Conservation (phyloP, 2,797 vertebrate genomes). For the Chloroceryle amazona region DNA sequence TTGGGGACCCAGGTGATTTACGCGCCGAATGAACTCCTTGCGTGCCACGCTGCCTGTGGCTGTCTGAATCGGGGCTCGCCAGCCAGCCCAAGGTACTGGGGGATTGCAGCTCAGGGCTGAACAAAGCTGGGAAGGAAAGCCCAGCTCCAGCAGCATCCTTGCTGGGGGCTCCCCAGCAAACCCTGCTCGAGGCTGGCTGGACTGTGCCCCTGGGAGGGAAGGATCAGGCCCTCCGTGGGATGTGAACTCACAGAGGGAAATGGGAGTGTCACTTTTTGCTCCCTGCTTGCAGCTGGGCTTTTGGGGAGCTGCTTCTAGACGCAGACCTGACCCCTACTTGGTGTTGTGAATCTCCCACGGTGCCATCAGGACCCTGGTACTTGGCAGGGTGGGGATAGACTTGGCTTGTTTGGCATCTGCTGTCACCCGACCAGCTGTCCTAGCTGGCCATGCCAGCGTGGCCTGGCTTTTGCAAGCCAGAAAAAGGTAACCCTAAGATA, state of each 20-base stretch:
- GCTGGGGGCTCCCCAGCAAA: accelerated
- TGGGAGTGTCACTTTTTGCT: neutral
- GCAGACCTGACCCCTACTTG: neutral
- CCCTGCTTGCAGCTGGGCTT: neutral
- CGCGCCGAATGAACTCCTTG: neutral
- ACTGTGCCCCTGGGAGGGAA: neutral
- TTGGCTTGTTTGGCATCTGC: neutral
- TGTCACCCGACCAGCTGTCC: neutral
- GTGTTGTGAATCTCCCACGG: accelerated
- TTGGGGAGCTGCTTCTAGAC: neutral
- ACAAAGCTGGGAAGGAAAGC: neutral
- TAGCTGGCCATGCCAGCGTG: neutral
- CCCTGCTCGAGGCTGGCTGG: accelerated
- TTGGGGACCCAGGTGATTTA: neutral
- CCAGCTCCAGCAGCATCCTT: neutral
- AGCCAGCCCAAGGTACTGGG: neutral
- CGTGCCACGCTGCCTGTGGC: accelerated
- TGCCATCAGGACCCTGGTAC: neutral
- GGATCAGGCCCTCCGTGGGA: neutral
- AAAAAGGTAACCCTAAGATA: neutral
- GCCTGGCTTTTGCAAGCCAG: neutral
- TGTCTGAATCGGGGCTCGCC: neutral
- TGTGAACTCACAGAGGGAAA: accelerated
- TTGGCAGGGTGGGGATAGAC: neutral
- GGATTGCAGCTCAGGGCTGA: neutral